These are phyloP conservation scores for Anthrax anthrax DNA, from an alignment of 2,888 invertebrate genomes.

Conservation along the genomic window DNA sequence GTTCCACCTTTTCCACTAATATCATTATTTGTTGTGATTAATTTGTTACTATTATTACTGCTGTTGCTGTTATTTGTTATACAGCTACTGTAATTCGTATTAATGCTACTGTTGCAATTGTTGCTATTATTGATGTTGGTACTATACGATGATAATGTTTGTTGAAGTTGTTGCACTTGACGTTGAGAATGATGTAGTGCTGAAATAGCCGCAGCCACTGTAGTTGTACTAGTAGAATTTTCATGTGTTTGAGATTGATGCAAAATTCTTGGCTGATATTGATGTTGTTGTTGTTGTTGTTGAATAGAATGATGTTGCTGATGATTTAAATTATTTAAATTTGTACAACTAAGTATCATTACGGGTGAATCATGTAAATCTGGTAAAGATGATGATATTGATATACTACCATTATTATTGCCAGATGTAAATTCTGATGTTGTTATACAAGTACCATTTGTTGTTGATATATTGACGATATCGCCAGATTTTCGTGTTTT, in stretches of 20 bases:
- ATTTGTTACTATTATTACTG: constrained; percentile 1
- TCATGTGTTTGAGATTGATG: constrained; percentile 12
- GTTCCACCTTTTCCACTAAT: constrained; percentile 4
- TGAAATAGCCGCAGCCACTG: neutral
- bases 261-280: constrained; percentile 18
- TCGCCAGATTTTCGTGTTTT: constrained; percentile 34
- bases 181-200: neutral
- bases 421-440: constrained; percentile 2
- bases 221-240: neutral
- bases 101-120: neutral
- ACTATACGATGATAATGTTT: constrained; percentile 13
- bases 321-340: constrained; percentile 16
- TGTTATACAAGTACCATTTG: constrained; percentile 1
- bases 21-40: constrained; percentile 3
- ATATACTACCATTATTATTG: constrained; percentile 17
- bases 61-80: neutral
- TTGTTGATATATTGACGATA: constrained; percentile 23
- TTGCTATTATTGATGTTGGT: neutral
- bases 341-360: constrained; percentile 33
- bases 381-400: constrained; percentile 31
- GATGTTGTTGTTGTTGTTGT: constrained; percentile 11
- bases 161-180: constrained; percentile 11
- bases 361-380: constrained; percentile 33
- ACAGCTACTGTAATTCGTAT: neutral
- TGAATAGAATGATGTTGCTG: constrained; percentile 12